Evolutionary conservation across 2,888 invertebrate genomes (phyloP), one percentile per base, ranked within the genome.

Genomic region (Drosophila eohydei): DNA sequence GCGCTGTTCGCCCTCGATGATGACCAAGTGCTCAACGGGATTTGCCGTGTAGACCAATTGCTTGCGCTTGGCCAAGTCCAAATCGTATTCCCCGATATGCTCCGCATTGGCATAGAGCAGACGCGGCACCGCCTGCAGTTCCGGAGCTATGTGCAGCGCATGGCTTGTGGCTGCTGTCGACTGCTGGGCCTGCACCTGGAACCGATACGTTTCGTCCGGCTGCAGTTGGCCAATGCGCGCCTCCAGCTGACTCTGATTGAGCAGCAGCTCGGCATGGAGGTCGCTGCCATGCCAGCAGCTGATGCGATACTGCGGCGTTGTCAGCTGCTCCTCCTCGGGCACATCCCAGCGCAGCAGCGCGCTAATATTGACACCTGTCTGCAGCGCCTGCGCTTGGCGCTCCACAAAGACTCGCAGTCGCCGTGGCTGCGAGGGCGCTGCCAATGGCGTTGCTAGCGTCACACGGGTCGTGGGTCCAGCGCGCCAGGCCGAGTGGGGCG

Each of bases 401-500:
- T 94, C 94, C 44, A 97, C 94, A 90, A 96, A 98, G 7, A 96
- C 95, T 48, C 98, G 93, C 0, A 97, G 94, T 60, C 95, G 94
- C 0, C 94, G 93, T 0, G 98, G 98, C 30, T 95, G 95, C 2
- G 95, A 95, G 0, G 98, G 98, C 28, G 95, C 95, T 11, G 97
- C 96, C 71, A 96, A 95, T 0, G 98, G 98, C 0, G 98, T 96
- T 84, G 94, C 94, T 0, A 96, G 90, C n/a, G 93, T 93, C 0
- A 94, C 94, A 0, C 94, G 93, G 0, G 95, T 94, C 21, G 95
- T 94, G 2, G 94, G 93, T 0, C 97, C 96, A 3, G 95, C 95
- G 16, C 96, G 96, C 98, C 98, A 98, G 83, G 96, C 96, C 0
- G 97, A 97, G 90, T 95, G 96, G 2, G 97, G 96, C 40, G 96